These are phyloP conservation scores for Brachionus rotundiformis DNA, from an alignment of 1,140 invertebrate genomes.

Conservation along the genomic window DNA sequence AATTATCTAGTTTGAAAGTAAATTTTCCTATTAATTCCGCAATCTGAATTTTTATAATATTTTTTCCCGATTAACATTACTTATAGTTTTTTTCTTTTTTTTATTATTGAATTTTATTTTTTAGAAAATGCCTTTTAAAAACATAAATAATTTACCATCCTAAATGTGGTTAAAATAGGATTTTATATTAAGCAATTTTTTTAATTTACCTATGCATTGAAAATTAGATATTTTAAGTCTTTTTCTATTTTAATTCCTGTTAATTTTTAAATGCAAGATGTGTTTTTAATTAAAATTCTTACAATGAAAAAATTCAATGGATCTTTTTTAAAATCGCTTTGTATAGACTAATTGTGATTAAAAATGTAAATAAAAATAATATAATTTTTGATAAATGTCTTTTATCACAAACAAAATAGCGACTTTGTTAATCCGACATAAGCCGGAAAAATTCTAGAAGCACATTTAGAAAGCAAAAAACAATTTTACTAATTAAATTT, in stretches of 20 bases:
- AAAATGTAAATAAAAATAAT: no score
- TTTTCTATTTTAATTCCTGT: no score
- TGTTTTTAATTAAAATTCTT: no score
- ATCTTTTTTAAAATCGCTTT: no score
- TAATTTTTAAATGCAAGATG: no score
- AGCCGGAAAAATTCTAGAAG: background rate
- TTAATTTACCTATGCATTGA: no score
- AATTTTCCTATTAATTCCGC: background rate
- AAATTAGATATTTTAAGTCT: no score
- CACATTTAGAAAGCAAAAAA: background rate
- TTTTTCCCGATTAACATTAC: background rate
- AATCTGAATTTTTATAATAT: background rate
- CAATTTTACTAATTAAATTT: background rate
- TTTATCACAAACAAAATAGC: background rate
- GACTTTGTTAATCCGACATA: background rate
- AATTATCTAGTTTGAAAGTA: background rate
- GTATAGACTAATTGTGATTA: no score
- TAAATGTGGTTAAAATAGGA: background rate
- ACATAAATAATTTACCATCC: constrained; percentile 6
- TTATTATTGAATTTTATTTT: no score
- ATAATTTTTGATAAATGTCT: no score
- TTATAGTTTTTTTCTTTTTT: background rate
- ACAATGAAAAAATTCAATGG: background rate
- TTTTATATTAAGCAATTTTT: background rate
- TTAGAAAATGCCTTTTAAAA: background rate